phyloP scores from a whole-genome alignment of 1,140 invertebrate genomes.

The Megathymus violae region DNA sequence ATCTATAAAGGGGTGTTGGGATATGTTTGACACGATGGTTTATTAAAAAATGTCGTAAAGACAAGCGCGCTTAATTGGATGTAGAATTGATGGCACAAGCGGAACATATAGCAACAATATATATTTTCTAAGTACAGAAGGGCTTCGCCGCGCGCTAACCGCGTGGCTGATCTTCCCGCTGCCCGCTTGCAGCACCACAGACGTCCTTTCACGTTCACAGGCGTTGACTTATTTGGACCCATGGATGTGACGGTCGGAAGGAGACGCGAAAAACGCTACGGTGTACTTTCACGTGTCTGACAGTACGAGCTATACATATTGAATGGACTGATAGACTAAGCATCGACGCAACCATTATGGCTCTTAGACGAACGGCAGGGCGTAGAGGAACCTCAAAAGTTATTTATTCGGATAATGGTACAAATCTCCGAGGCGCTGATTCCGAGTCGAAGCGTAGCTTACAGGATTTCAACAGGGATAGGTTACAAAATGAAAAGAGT shows the following conservation, averaged over 20 bases:
- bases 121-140: too few relatives aligned
- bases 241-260: constrained; percentile 47
- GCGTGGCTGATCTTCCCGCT: too few relatives aligned
- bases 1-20: too few relatives aligned
- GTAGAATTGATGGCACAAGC: too few relatives aligned
- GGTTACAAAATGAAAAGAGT: constrained; percentile 24
- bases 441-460: constrained; percentile 7
- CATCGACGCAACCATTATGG: constrained; percentile 11
- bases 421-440: constrained; percentile 12
- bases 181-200: too few relatives aligned
- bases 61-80: too few relatives aligned
- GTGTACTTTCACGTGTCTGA: constrained; percentile 58
- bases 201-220: constrained; percentile 40
- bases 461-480: neutral
- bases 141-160: too few relatives aligned
- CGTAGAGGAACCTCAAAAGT: constrained; percentile 9
- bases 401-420: constrained; percentile 16
- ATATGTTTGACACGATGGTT: too few relatives aligned
- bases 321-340: constrained; percentile 3
- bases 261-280: constrained; percentile 56
- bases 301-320: too few relatives aligned
- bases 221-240: constrained; percentile 48
- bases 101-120: too few relatives aligned
- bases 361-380: constrained; percentile 15
- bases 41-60: too few relatives aligned